phyloP scores from a whole-genome alignment of 2,797 vertebrate genomes.

The Melanotaenia pygmaea region DNA sequence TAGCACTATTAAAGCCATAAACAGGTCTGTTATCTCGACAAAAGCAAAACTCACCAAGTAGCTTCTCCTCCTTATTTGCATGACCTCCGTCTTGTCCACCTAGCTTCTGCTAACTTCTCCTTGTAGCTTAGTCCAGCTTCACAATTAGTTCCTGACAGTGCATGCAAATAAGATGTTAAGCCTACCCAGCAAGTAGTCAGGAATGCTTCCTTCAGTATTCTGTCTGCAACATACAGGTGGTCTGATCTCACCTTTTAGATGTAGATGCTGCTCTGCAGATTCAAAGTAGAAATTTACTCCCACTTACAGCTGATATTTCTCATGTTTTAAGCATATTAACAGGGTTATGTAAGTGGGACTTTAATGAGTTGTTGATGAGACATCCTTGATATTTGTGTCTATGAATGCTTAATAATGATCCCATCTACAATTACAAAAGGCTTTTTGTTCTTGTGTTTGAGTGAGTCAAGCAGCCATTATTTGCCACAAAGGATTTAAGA shows the following conservation, averaged over 20 bases:
- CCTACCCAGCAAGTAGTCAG: no score
- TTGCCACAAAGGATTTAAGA: neutral
- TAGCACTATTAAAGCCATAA: no score
- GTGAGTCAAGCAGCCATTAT: neutral
- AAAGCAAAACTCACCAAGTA: no score
- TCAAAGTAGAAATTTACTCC: neutral
- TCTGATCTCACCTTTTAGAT: neutral
- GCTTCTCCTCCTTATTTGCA: no score
- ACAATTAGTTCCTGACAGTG: neutral
- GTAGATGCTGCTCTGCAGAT: neutral
- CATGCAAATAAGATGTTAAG: neutral
- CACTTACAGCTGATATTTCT: no score
- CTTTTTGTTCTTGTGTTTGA: neutral
- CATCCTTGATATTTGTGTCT: neutral
- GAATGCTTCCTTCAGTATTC: neutral
- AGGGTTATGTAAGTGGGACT: slow-evolving; percentile 3
- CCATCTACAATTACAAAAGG: neutral
- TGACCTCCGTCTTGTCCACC: no score
- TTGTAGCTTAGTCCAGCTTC: neutral
- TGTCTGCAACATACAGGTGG: neutral
- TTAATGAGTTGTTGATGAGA: slow-evolving; percentile 7
- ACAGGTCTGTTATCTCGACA: no score
- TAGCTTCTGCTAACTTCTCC: neutral
- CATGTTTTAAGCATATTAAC: neutral
- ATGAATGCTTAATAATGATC: slow-evolving; percentile 2